These are phyloP conservation scores for Matsumyia berberina DNA, from an alignment of 2,888 invertebrate genomes.

Conservation along the genomic window DNA sequence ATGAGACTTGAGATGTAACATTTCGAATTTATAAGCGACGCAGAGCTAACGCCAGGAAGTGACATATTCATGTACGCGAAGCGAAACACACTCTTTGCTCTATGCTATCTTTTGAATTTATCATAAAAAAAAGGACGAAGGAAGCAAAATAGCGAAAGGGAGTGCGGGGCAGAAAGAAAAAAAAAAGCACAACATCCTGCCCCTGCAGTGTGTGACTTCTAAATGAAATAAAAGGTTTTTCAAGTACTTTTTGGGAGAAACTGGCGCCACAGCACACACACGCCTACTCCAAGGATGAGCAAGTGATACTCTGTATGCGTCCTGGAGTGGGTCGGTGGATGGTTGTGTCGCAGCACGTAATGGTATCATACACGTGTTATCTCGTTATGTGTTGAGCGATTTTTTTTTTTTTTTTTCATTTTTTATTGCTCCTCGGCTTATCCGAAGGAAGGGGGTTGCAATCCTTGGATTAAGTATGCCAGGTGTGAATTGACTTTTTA, in stretches of 20 bases:
- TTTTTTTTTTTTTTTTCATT: neutral
- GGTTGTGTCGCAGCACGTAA: slow-evolving; percentile 24
- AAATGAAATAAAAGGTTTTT: slow-evolving; percentile 30
- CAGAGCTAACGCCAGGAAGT: slow-evolving; percentile 22
- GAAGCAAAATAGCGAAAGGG: slow-evolving; percentile 3
- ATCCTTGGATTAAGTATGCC: slow-evolving; percentile 2
- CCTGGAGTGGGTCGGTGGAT: slow-evolving; percentile 1
- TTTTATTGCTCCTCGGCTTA: slow-evolving; percentile 1
- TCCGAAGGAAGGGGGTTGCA: neutral
- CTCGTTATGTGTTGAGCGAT: slow-evolving; percentile 20
- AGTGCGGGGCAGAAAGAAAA: neutral
- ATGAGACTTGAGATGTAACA: neutral
- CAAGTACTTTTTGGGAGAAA: slow-evolving; percentile 15
- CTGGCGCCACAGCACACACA: slow-evolving; percentile 8
- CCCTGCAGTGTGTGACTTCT: slow-evolving; percentile 10
- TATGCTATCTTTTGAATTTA: slow-evolving; percentile 15
- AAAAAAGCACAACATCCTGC: neutral
- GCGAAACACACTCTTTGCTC: neutral
- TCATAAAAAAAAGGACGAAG: slow-evolving; percentile 11
- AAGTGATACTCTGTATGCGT: neutral
- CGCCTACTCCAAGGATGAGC: slow-evolving; percentile 7
- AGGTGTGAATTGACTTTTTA: slow-evolving; percentile 25
- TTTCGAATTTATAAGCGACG: slow-evolving; percentile 23
- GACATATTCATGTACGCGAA: slow-evolving; percentile 30
- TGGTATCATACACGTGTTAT: slow-evolving; percentile 44